Base-by-base conservation (phyloP, 2,113 vertebrate genomes). In the Thermophis baileyi region DNA sequence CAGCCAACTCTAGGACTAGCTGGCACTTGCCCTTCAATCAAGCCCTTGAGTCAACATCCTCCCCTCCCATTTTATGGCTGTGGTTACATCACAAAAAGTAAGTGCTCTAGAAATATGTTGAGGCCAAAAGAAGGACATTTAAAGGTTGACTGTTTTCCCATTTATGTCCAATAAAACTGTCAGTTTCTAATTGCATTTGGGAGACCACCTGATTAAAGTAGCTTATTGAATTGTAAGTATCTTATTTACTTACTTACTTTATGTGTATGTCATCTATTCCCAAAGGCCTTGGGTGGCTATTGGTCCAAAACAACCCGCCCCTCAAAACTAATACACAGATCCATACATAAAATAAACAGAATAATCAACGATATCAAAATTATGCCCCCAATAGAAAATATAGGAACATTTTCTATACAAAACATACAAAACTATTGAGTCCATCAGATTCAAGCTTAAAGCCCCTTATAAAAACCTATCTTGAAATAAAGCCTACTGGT, bases 161-260 rank as follows among this genome's bases (percentile, higher is more conserved):
- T 11, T 57, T 1, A 92, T 93, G n/a, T 22, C 69, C n/a, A 81
- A 40, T 35, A 81, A 35, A 74, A 74, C 60, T 18, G 69, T 2
- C 20, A 81, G 50, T 93, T 27, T 94, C 87, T 94, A 93, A 93
- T 40, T 95, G 53, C 87, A 94, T 60, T 35, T 91, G 25, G 89
- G 93, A 95, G 91, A 85, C 51, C 53, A n/a, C 12, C 63, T 81
- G 18, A 40, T 74, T 74, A 35, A 74, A 35, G 16, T 20, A 18
- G 6, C 69, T 81, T 81, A 40, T 8, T 81, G n/a, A 40, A 40
- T 22, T 40, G 35, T 7, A 74, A 47, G 7, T 27, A 22, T 27
- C 6, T 60, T 44, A 53, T 20, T 25, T 27, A 74, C n/a, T 81
- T 40, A 40, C n/a, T 40, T 20, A 74, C 69, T 81, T 81, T 3